These are phyloP conservation scores for Okamejei kenojei DNA, from an alignment of 2,797 vertebrate genomes.

Conservation along the genomic window DNA sequence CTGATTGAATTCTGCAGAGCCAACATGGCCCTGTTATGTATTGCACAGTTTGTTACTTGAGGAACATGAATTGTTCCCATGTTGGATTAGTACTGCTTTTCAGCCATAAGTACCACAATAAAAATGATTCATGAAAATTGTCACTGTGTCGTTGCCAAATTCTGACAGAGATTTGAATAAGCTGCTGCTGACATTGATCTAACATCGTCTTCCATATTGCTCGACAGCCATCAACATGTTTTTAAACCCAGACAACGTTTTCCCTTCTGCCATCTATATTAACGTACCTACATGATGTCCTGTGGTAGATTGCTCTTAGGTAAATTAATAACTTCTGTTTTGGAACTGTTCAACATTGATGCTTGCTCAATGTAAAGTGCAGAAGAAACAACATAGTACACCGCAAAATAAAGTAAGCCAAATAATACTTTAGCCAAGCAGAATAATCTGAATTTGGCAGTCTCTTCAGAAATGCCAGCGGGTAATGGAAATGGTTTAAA, in stretches of 20 bases:
- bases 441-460: not conserved
- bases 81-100: slow-evolving; percentile 11
- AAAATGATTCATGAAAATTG: slow-evolving; percentile 31
- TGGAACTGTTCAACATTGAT: not conserved
- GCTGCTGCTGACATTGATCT: slow-evolving; percentile 27
- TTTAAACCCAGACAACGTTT: slow-evolving; percentile 9
- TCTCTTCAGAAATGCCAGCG: not conserved
- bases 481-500: not conserved
- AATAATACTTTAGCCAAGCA: not conserved
- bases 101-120: slow-evolving; percentile 1
- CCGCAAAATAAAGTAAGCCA: not conserved
- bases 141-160: not conserved
- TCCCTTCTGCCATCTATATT: slow-evolving; percentile 1
- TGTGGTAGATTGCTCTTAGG: not conserved
- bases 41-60: not conserved
- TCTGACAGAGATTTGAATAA: slow-evolving; percentile 23
- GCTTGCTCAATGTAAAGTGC: not conserved
- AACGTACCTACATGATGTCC: not conserved
- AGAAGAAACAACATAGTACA: not conserved
- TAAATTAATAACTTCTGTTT: not conserved
- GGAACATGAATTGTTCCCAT: not conserved
- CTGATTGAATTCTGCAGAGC: not conserved
- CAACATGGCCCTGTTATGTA: not conserved
- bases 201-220: slow-evolving; percentile 12
- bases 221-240: slow-evolving; percentile 10